Evolutionary conservation across 23 tunicate genomes (phyloP).

Genomic region (Clavelina lepadiformis): DNA sequence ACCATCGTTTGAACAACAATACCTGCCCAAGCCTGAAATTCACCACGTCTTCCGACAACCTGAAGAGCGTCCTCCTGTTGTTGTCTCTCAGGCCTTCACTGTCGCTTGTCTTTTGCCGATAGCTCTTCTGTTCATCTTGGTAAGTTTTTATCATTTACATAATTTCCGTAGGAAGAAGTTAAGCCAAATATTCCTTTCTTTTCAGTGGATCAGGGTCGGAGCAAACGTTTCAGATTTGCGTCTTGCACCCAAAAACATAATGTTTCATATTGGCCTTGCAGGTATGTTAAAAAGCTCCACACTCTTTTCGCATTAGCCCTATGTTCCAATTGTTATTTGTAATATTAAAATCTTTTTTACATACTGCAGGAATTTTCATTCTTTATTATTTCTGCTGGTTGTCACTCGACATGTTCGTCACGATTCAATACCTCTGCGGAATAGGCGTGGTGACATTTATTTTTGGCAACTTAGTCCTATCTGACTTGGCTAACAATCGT

Average conservation of each 20-base stretch:
- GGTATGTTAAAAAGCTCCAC: slow-evolving; percentile 13
- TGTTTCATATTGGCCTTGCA: slow-evolving; percentile 74
- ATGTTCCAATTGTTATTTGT: neutral
- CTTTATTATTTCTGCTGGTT: slow-evolving; percentile 87
- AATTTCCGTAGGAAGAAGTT: neutral
- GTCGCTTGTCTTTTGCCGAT: slow-evolving; percentile 70
- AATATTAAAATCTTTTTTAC: neutral
- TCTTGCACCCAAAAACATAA: slow-evolving; percentile 67
- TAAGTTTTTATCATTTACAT: slow-evolving; percentile 23
- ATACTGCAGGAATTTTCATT: slow-evolving; percentile 53
- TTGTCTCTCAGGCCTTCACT: slow-evolving; percentile 83
- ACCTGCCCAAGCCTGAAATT: slow-evolving; percentile 63
- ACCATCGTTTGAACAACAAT: slow-evolving; percentile 27
- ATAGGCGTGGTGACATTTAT: slow-evolving; percentile 82
- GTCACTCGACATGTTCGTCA: slow-evolving; percentile 80
- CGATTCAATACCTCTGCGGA: slow-evolving; percentile 58
- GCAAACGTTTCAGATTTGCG: slow-evolving; percentile 49
- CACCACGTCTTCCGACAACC: slow-evolving; percentile 79
- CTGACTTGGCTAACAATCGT: slow-evolving; percentile 64
- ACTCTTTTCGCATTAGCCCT: neutral
- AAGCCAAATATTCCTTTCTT: neutral
- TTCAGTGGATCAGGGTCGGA: slow-evolving; percentile 70
- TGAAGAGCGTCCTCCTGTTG: slow-evolving; percentile 76
- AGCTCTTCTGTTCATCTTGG: slow-evolving; percentile 40
- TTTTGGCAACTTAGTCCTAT: slow-evolving; percentile 83